A percentile compares a stretch with the other conserved stretches of the same genome.
Conservation (phyloP, 2,888 invertebrate species). For the Eulithis testata region DNA sequence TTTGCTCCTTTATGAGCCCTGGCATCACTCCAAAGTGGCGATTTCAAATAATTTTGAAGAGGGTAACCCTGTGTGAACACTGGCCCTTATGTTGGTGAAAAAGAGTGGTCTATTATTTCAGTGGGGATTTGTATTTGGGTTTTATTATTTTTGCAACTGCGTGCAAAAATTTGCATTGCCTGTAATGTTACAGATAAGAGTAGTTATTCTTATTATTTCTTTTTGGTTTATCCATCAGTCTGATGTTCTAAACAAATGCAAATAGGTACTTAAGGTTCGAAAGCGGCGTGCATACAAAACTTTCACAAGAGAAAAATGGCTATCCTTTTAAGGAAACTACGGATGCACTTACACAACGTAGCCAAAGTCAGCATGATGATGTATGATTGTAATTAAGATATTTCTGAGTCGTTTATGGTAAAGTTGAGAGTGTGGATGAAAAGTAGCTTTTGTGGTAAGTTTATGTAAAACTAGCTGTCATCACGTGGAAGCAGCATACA, state of each 20-base stretch:
- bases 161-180: too few species aligned
- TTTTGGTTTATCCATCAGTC: background rate
- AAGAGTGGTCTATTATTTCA: slow-evolving; percentile 4
- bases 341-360: slow-evolving; percentile 55
- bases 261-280: slow-evolving; percentile 63
- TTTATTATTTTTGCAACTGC: background rate
- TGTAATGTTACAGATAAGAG: background rate
- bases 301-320: slow-evolving; percentile 76
- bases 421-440: slow-evolving; percentile 5
- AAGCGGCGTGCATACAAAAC: slow-evolving; percentile 66
- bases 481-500: too few species aligned
- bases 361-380: slow-evolving; percentile 56
- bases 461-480: too few species aligned
- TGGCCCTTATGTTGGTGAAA: slow-evolving; percentile 11
- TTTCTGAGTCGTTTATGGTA: slow-evolving; percentile 32
- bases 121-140: background rate
- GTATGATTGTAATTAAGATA: slow-evolving; percentile 48
- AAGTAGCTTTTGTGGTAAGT: background rate
- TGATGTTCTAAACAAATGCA: slow-evolving; percentile 62
- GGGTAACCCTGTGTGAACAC: slow-evolving; percentile 28
- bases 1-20: slow-evolving; percentile 52
- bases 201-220: background rate
- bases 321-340: slow-evolving; percentile 72
- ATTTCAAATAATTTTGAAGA: slow-evolving; percentile 43
- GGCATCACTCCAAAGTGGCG: slow-evolving; percentile 53